A percentile compares a stretch with the other conserved stretches of the same genome.
These are phyloP conservation scores for Drosophila punjabiensis DNA, from an alignment of 1,140 invertebrate genomes.

Conservation along the genomic window DNA sequence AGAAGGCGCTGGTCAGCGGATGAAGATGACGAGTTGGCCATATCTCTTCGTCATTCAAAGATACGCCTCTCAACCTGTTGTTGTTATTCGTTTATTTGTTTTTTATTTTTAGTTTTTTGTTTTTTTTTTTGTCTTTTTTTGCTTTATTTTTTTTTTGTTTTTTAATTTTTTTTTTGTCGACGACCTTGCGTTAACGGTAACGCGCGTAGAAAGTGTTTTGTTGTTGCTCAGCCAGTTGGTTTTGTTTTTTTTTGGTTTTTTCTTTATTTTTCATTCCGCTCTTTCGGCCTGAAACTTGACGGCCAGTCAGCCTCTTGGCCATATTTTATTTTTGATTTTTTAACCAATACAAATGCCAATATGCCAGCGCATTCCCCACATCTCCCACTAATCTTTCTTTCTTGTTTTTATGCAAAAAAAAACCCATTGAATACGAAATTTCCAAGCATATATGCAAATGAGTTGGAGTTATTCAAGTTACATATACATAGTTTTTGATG, in stretches of 20 bases:
- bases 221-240: constrained; percentile 47
- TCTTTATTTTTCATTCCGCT: background rate
- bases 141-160: constrained; percentile 6
- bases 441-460: constrained; percentile 27
- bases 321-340: constrained; percentile 4
- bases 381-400: constrained; percentile 1
- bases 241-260: constrained; percentile 14
- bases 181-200: constrained; percentile 82
- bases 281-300: constrained; percentile 62
- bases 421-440: constrained; percentile 37
- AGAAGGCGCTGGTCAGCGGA: constrained; percentile 23
- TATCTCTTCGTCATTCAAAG: constrained; percentile 57
- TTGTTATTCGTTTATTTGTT: constrained; percentile 32
- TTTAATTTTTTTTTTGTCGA: constrained; percentile 49
- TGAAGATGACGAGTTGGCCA: constrained; percentile 31
- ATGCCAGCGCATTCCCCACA: background rate
- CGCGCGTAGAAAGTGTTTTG: constrained; percentile 82
- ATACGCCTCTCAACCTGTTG: constrained; percentile 22
- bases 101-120: constrained; percentile 25
- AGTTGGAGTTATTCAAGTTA: constrained; percentile 2
- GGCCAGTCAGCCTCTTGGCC: constrained; percentile 42
- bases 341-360: constrained; percentile 8
- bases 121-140: background rate
- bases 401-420: constrained; percentile 9
- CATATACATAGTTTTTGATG: constrained; percentile 13